These are phyloP conservation scores for Propsilocerus akamusi DNA, from an alignment of 1,140 invertebrate species.

Conservation along the genomic window DNA sequence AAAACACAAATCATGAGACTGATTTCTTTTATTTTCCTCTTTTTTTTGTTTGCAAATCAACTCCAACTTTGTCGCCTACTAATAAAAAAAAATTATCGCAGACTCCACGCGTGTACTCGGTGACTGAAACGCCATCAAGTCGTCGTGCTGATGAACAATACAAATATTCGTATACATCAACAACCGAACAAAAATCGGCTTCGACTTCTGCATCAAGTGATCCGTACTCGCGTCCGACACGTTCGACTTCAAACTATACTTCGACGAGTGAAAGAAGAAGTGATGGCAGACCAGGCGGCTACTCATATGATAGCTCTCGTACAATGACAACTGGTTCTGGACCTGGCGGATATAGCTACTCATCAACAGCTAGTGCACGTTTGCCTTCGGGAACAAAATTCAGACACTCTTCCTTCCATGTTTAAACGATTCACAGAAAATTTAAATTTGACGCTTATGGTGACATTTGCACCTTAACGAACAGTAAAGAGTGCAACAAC, in stretches of 20 bases:
- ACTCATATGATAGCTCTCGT: conserved; percentile 54
- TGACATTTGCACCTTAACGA: not conserved
- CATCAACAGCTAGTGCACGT: conserved; percentile 49
- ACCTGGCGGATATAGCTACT: conserved; percentile 65
- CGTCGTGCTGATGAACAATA: conserved; percentile 56
- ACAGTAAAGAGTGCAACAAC: not conserved
- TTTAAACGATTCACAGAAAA: conserved; percentile 36
- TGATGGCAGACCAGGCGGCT: conserved; percentile 41
- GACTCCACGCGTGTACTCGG: conserved; percentile 70
- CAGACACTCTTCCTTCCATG: conserved; percentile 67
- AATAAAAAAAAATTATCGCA: conserved; percentile 25
- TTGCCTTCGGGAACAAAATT: conserved; percentile 62
- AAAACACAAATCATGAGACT: not conserved
- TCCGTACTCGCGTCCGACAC: conserved; percentile 34
- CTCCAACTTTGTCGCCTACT: not conserved
- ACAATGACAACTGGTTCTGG: conserved; percentile 44
- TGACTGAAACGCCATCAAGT: conserved; percentile 52
- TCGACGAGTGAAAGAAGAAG: conserved; percentile 43
- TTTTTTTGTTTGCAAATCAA: conserved; percentile 5
- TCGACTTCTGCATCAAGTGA: conserved; percentile 27
- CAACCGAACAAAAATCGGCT: conserved; percentile 27
- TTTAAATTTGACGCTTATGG: not conserved
- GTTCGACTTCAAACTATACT: conserved; percentile 38
- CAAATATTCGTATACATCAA: conserved; percentile 60
- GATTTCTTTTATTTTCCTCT: not conserved